Conservation (phyloP, 2,888 invertebrate species). For the Gandaritis pyraliata region DNA sequence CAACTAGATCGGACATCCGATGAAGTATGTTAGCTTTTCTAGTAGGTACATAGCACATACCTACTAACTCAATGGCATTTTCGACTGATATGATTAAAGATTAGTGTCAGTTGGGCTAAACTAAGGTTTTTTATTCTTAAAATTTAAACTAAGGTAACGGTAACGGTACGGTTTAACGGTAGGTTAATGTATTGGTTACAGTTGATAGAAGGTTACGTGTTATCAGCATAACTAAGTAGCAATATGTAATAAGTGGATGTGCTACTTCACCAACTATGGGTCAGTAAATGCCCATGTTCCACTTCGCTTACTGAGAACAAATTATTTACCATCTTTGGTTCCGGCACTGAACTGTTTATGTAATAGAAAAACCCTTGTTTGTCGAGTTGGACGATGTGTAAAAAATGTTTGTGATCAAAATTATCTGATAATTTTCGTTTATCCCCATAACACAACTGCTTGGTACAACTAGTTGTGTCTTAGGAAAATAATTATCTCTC, state of each 20-base stretch:
- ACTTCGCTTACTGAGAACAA: slow-evolving; percentile 16
- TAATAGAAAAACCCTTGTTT: neutral
- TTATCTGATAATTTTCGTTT: too few relatives aligned
- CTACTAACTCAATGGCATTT: too few relatives aligned
- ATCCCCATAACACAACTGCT: too few relatives aligned
- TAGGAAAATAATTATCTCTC: too few relatives aligned
- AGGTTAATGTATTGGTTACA: neutral
- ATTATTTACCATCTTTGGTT: neutral
- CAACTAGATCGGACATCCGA: too few relatives aligned
- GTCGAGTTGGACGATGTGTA: too few relatives aligned
- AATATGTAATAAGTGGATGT: slow-evolving; percentile 29
- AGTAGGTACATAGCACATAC: too few relatives aligned
- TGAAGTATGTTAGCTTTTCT: too few relatives aligned
- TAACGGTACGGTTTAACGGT: neutral
- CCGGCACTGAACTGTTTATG: slow-evolving; percentile 9
- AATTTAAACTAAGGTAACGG: too few relatives aligned
- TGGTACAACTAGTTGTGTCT: too few relatives aligned
- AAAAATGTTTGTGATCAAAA: too few relatives aligned
- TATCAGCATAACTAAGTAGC: slow-evolving; percentile 25
- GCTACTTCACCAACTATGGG: slow-evolving; percentile 23
- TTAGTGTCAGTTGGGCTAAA: neutral
- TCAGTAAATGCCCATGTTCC: slow-evolving; percentile 39
- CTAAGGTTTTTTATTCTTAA: too few relatives aligned
- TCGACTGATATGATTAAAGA: neutral
- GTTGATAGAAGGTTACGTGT: slow-evolving; percentile 20